Conservation (phyloP, 2,797 vertebrate species). For the Petrocephalus sullivani region DNA sequence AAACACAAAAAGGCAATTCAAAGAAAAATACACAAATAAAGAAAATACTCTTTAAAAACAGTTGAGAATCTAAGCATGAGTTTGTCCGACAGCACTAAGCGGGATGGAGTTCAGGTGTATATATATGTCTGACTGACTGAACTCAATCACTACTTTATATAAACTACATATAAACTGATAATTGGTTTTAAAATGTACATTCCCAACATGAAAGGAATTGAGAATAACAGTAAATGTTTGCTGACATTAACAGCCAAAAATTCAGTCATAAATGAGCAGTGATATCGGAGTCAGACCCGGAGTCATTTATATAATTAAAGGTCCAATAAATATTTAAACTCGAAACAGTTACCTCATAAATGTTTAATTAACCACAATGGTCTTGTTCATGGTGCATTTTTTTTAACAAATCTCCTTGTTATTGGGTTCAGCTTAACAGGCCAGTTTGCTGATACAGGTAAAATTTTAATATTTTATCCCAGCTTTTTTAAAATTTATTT, state of each 20-base stretch:
- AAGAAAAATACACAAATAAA: not conserved
- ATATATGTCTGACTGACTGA: not conserved
- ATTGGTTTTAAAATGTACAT: not conserved
- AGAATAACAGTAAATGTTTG: not conserved
- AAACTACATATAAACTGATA: not conserved
- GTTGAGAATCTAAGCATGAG: not conserved
- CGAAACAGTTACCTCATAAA: not conserved
- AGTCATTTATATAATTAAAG: not conserved
- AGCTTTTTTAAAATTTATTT: not conserved
- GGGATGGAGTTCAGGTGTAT: not conserved
- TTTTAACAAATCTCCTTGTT: not conserved
- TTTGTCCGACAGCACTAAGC: not conserved
- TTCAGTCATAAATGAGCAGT: not conserved
- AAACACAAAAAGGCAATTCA: not conserved
- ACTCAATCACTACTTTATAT: not conserved
- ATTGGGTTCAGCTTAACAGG: not conserved
- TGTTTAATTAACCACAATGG: not conserved
- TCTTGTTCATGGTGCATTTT: not conserved
- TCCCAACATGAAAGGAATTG: not conserved
- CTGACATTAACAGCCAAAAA: not conserved
- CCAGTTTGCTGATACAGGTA: not conserved
- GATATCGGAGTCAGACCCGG: constrained; percentile 46
- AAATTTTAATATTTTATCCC: not conserved
- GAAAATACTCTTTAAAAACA: no score
- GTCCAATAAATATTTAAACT: constrained; percentile 1